Conservation (phyloP, 2,797 vertebrate species). For the Halcyon smyrnensis region DNA sequence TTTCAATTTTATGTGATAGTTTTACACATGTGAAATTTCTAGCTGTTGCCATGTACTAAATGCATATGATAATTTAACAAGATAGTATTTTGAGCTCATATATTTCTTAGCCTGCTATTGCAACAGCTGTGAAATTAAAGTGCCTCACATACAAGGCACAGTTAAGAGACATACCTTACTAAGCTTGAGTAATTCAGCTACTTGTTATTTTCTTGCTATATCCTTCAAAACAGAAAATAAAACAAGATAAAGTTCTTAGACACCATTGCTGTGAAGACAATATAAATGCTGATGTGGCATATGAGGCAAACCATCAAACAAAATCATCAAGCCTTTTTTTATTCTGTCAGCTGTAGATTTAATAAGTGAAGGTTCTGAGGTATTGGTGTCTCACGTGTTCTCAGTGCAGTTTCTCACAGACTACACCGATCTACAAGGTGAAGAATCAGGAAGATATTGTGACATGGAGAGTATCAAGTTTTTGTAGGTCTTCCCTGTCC, state of each 20-base stretch:
- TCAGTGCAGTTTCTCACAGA: background rate
- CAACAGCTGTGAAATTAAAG: background rate
- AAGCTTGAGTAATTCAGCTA: background rate
- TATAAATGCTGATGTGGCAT: background rate
- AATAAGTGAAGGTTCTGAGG: background rate
- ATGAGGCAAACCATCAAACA: background rate
- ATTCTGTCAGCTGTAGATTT: background rate
- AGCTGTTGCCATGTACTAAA: background rate
- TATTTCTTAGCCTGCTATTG: background rate
- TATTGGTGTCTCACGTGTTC: background rate
- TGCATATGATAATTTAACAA: background rate
- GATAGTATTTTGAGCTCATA: background rate
- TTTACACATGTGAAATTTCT: background rate
- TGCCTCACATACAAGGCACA: background rate
- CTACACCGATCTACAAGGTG: background rate
- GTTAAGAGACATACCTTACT: background rate
- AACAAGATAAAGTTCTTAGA: background rate
- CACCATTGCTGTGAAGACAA: rapidly evolving
- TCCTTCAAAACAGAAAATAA: background rate
- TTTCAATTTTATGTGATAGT: background rate
- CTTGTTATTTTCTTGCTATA: background rate
- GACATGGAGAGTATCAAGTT: background rate
- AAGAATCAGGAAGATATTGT: background rate
- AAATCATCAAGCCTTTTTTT: background rate
- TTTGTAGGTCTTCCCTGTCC: background rate